Percentiles rank a stretch among this genome's conserved stretches.
Conservation (phyloP, 2,797 vertebrate genomes). For the Picus viridis region DNA sequence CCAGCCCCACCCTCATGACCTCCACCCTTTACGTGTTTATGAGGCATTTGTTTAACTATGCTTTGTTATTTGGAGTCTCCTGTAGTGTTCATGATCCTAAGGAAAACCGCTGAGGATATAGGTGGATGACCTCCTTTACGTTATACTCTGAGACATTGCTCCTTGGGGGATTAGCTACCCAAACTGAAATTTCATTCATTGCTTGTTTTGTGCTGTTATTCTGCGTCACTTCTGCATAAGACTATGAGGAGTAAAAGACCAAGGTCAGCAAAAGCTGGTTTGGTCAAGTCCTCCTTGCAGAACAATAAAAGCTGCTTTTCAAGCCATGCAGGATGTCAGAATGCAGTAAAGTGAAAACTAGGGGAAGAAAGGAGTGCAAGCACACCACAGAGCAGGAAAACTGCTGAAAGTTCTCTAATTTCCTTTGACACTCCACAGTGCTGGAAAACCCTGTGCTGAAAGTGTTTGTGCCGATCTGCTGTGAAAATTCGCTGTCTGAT, state of each 20-base stretch:
- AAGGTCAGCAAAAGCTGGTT: conserved; percentile 22
- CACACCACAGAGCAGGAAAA: conserved; percentile 42
- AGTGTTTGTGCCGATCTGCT: conserved; percentile 62
- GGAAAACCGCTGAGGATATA: background rate
- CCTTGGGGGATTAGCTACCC: background rate
- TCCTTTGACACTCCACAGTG: conserved; percentile 56
- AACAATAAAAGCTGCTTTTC: background rate
- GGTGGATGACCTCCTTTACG: background rate
- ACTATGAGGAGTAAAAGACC: background rate
- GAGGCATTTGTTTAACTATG: conserved; percentile 39
- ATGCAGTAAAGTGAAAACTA: background rate
- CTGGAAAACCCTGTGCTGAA: conserved; percentile 56
- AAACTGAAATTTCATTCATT: conserved; percentile 18
- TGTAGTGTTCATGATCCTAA: conserved; percentile 1
- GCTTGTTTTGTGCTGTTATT: background rate
- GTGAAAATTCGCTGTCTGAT: conserved; percentile 70
- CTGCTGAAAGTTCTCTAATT: conserved; percentile 19
- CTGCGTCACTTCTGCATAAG: background rate
- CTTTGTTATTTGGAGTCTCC: background rate
- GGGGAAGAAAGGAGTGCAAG: conserved; percentile 1
- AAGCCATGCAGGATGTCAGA: background rate
- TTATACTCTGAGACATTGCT: background rate
- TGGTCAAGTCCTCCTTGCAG: background rate
- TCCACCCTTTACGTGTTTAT: background rate
- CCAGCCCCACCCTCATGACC: too few species aligned